Evolutionary conservation across 2,113 vertebrate genomes (phyloP).

Genomic region (Chionis minor): DNA sequence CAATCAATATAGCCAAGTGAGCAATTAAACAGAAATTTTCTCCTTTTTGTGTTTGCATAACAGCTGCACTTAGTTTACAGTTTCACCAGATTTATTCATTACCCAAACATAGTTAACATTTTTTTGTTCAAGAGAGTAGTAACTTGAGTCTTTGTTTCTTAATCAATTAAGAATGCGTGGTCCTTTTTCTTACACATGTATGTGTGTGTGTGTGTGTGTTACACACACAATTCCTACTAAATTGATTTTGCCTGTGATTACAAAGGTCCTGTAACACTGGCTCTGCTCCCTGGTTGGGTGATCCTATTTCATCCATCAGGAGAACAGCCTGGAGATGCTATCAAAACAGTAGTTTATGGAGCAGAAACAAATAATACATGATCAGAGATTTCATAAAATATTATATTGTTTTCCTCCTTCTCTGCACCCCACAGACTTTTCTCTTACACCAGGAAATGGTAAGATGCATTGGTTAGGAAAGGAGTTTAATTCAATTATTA

Average conservation of each 20-base stretch:
- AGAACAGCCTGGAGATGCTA: not conserved
- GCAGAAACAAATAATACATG: not conserved
- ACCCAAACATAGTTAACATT: not conserved
- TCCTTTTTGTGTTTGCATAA: not conserved
- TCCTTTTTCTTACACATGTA: not conserved
- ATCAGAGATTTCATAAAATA: not conserved
- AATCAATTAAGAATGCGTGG: not conserved
- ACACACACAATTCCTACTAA: not conserved
- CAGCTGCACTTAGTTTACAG: not conserved
- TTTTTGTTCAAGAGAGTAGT: not conserved
- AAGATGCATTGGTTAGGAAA: not conserved
- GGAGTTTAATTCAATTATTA: not conserved
- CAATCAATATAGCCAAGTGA: not conserved
- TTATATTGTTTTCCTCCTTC: not conserved
- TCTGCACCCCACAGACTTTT: not conserved
- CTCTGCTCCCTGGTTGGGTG: not conserved
- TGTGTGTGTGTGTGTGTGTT: not conserved
- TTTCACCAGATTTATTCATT: not conserved
- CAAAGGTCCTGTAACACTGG: not conserved
- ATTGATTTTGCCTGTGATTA: not conserved
- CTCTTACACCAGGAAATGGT: not conserved
- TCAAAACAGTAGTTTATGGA: not conserved
- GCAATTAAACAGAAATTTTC: not conserved
- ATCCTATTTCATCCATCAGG: not conserved
- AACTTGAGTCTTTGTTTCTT: not conserved